Evolutionary conservation across 2,888 invertebrate genomes (phyloP), one percentile per base, ranked within the genome.

Genomic region (Empis livida): DNA sequence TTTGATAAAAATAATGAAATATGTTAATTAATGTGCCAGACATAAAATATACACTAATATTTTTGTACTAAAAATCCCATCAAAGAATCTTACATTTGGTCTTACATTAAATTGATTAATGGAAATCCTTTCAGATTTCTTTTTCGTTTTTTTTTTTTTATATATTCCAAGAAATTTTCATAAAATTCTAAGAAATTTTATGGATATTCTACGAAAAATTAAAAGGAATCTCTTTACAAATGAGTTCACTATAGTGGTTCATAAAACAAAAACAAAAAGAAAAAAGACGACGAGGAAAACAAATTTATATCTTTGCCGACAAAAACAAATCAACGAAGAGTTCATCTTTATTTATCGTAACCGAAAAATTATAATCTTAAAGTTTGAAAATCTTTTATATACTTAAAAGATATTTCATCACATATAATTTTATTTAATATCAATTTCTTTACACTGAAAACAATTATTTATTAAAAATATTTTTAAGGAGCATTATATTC

Each of bases 291-390:
- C 23, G 8, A 39, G 17, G 20, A 27, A 27, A 27, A 41, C 41
- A 41, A 41, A 41, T 41, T 41, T 41, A 27, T 41, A 41, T 23
- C 20, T 41, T n/a, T 27, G 27, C 41, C 41, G 41, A 41, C 41
- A 41, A 41, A 39, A 27, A 35, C 35, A n/a, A 35, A 35, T 35
- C 35, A 35, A 35, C 35, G n/a, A 35, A 35, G 35, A 35, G 35
- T 35, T 35, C 35, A 35, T 35, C 35, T 35, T 35, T n/a, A n/a
- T 35, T 35, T 35, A 35, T 35, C 35, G 13, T 35, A n/a, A 35
- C 17, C 39, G 13, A 39, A 37, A 15, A 37, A 2, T 15, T 37
- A 35, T 6, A 15, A 15, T 9, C n/a, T 9, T 3, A 37, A 37
- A 15, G 10, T 10, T 15, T 10, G 15, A 37, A 37, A 37, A 39